A percentile compares a stretch with the other conserved stretches of the same genome.
phyloP scores from a whole-genome alignment of 2,888 invertebrate species.

The Amphipoea oculea region DNA sequence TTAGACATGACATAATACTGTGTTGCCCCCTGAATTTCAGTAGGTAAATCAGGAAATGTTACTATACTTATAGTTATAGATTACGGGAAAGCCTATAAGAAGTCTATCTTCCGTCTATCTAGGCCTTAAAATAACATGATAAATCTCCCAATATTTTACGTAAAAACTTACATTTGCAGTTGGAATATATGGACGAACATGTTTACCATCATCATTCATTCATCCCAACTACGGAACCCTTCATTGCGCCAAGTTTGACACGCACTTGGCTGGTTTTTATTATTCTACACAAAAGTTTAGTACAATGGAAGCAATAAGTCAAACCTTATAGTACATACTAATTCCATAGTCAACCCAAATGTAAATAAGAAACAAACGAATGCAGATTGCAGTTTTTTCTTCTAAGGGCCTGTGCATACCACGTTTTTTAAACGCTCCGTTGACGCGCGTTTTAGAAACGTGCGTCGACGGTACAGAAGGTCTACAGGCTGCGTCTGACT shows the following conservation, averaged over 20 bases:
- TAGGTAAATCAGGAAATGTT: not conserved
- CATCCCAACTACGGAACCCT: not conserved
- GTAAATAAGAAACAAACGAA: not conserved
- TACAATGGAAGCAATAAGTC: not conserved
- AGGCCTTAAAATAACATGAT: not conserved
- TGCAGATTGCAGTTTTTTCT: not conserved
- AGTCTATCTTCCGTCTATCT: not conserved
- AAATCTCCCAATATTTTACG: not conserved
- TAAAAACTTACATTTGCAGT: not conserved
- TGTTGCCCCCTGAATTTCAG: not conserved
- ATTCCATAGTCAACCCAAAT: not conserved
- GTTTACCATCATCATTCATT: not conserved
- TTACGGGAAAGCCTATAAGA: not conserved
- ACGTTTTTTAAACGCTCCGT: too few relatives aligned
- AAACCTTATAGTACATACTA: not conserved
- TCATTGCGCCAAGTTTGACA: not conserved
- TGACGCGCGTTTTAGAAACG: too few relatives aligned
- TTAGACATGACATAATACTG: not conserved
- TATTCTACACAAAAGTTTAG: not conserved
- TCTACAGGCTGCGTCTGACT: too few relatives aligned
- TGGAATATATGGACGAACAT: not conserved
- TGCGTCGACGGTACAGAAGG: too few relatives aligned
- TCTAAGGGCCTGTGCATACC: too few relatives aligned
- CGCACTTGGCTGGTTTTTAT: not conserved
- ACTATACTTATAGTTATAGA: not conserved